Conservation (phyloP, 2,113 vertebrate species). For the Caloenas nicobarica region DNA sequence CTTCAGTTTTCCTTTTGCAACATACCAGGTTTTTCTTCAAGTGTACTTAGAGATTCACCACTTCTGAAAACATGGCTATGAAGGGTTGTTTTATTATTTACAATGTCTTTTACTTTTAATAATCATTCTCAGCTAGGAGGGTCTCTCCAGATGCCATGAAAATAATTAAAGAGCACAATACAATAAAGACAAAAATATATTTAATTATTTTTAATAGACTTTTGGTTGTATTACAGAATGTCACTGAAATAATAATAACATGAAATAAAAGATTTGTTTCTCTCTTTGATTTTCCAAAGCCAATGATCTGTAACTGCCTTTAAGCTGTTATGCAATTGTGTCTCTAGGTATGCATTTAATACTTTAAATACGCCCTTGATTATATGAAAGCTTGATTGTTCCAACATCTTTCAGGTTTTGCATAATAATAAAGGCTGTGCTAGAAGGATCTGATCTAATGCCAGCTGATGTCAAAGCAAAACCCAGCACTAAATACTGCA, state of each 20-base stretch:
- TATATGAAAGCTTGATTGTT: constrained; percentile 10
- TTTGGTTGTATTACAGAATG: constrained; percentile 10
- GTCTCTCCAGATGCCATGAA: not conserved
- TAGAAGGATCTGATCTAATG: not conserved
- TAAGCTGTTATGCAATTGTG: not conserved
- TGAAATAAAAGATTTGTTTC: constrained; percentile 1
- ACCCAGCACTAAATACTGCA: not conserved
- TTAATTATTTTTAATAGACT: not conserved
- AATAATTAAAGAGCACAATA: not conserved
- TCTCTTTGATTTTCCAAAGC: constrained; percentile 7
- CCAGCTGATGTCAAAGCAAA: not conserved
- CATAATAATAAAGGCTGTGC: not conserved
- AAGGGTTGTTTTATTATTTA: not conserved
- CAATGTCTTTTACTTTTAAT: not conserved
- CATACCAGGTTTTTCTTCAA: not conserved
- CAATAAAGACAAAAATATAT: not conserved
- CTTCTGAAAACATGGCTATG: not conserved
- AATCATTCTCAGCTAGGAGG: not conserved
- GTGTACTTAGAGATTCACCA: not conserved
- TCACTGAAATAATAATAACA: constrained; percentile 21
- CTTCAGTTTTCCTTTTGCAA: not conserved
- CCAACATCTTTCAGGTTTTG: not conserved
- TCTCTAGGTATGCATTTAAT: constrained; percentile 30
- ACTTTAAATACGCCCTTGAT: constrained; percentile 8
- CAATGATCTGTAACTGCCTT: constrained; percentile 10